Evolutionary conservation across 2,888 invertebrate species (phyloP).

Genomic region (Ecliptopera silaceata): DNA sequence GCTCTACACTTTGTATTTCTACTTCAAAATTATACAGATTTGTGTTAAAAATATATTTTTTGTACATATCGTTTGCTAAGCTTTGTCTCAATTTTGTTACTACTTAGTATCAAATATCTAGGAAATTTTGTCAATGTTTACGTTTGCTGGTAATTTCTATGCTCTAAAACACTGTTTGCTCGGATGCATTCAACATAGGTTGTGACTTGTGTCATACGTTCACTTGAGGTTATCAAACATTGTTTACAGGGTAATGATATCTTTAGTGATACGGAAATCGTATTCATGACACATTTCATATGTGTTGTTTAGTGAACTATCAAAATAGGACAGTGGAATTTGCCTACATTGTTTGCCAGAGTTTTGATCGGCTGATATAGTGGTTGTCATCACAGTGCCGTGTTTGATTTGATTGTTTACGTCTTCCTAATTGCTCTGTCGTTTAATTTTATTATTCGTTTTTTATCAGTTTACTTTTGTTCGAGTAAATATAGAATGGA

Average conservation of each 20-base stretch:
- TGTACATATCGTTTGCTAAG: background rate
- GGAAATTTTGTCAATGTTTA: background rate
- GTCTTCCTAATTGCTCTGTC: constrained; percentile 16
- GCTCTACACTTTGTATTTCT: background rate
- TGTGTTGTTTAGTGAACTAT: constrained; percentile 46
- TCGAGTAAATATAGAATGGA: background rate
- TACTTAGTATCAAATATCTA: background rate
- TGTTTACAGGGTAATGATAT: constrained; percentile 48
- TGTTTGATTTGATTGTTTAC: constrained; percentile 19
- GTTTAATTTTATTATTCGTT: constrained; percentile 11
- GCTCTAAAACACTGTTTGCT: constrained; percentile 14
- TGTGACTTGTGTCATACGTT: constrained; percentile 6
- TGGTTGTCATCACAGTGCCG: constrained; percentile 19
- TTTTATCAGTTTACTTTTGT: constrained; percentile 9
- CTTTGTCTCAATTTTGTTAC: background rate
- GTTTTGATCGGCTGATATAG: constrained; percentile 36
- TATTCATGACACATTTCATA: constrained; percentile 43
- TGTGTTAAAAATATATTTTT: too few relatives aligned
- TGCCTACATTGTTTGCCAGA: constrained; percentile 41
- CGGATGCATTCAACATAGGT: too few relatives aligned
- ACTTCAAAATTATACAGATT: too few relatives aligned
- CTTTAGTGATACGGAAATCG: constrained; percentile 55
- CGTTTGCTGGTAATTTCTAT: constrained; percentile 3
- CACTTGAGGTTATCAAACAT: constrained; percentile 54
- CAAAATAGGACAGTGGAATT: constrained; percentile 57